These are phyloP conservation scores for Speoplatyrhinus poulsoni DNA, from an alignment of 2,113 vertebrate genomes.

Conservation along the genomic window DNA sequence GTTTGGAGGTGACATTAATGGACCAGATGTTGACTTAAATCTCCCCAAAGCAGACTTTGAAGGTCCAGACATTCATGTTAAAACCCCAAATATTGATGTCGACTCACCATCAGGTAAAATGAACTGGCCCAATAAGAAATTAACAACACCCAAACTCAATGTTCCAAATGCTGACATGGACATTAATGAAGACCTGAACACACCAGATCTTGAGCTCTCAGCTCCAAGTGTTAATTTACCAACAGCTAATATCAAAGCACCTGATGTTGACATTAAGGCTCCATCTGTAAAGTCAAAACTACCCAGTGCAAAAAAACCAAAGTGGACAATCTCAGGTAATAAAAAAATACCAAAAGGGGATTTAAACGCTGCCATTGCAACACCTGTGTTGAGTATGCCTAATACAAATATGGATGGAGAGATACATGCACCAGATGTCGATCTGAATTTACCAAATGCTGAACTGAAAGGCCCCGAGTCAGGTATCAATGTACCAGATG, in stretches of 20 bases:
- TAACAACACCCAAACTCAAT: constrained; percentile 52
- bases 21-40: constrained; percentile 56
- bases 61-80: constrained; percentile 43
- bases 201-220: constrained; percentile 40
- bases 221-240: constrained; percentile 52
- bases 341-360: constrained; percentile 56
- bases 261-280: constrained; percentile 37
- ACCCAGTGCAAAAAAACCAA: constrained; percentile 59
- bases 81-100: constrained; percentile 50
- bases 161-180: constrained; percentile 41
- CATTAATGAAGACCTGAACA: constrained; percentile 41
- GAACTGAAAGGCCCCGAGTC: constrained; percentile 48
- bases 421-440: constrained; percentile 49
- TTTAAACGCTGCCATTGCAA: constrained; percentile 46
- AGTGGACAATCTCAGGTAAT: constrained; percentile 30
- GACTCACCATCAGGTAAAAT: constrained; percentile 45
- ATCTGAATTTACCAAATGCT: constrained; percentile 59
- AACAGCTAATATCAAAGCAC: constrained; percentile 43
- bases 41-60: constrained; percentile 52
- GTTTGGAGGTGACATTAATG: constrained; percentile 50
- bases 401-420: constrained; percentile 55
- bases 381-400: constrained; percentile 54
- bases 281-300: constrained; percentile 64
- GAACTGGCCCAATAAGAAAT: constrained; percentile 49
- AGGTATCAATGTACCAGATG: constrained; percentile 52